phyloP scores from a whole-genome alignment of 2,888 invertebrate genomes.

The Augiades crinisus region DNA sequence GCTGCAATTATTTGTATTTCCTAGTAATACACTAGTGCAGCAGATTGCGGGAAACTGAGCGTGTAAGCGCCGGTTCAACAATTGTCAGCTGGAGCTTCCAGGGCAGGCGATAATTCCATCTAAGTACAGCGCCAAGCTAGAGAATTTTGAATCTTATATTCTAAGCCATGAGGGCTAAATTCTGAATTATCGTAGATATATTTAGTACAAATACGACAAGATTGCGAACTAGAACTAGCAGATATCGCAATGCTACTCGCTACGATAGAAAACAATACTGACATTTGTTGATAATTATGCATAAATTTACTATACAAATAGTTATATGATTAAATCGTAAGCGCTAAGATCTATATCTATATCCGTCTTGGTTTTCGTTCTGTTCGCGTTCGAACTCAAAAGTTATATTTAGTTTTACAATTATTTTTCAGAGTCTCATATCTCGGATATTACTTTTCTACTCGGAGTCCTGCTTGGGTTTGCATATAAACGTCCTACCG shows the following conservation, averaged over 20 bases:
- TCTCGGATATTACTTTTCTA: no score
- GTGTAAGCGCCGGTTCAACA: conserved; percentile 8
- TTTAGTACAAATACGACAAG: conserved; percentile 9
- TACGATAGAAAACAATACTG: not conserved
- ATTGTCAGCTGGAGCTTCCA: not conserved
- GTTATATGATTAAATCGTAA: no score
- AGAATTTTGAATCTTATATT: not conserved
- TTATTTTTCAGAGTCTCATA: no score
- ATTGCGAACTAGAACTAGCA: conserved; percentile 2
- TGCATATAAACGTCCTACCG: no score
- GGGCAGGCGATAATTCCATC: not conserved
- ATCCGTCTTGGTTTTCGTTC: no score
- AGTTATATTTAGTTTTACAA: no score
- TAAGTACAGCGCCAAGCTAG: not conserved
- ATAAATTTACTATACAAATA: not conserved
- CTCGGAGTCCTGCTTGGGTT: no score
- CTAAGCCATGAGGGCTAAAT: not conserved
- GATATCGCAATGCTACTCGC: not conserved
- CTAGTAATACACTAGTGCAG: conserved; percentile 3
- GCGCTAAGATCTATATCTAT: no score
- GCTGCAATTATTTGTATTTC: not conserved
- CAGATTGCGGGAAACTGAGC: conserved; percentile 2
- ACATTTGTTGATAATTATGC: not conserved
- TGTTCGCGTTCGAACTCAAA: no score
- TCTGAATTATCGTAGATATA: not conserved